These are phyloP conservation scores for Tolmerus cingulatus DNA, from an alignment of 2,888 invertebrate genomes.

Conservation along the genomic window DNA sequence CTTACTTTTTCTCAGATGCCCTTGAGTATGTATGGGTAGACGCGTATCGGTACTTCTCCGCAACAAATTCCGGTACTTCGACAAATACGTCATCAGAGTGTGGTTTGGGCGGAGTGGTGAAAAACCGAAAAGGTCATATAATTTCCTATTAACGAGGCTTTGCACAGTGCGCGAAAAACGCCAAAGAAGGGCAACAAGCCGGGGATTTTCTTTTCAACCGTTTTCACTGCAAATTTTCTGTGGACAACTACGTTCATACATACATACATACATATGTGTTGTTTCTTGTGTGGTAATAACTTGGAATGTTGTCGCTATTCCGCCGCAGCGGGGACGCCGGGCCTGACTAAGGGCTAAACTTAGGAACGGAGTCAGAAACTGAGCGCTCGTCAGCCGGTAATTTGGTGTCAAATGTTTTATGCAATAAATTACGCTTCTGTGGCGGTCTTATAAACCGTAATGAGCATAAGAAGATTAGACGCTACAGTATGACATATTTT, in stretches of 20 bases:
- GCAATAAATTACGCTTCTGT: neutral
- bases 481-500: neutral
- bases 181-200: neutral
- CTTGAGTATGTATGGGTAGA: neutral
- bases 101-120: neutral
- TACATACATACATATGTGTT: no score
- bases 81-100: conserved; percentile 4
- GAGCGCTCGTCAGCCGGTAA: neutral
- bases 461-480: neutral
- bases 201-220: neutral
- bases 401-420: neutral
- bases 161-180: neutral
- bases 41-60: neutral
- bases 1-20: neutral
- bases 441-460: neutral
- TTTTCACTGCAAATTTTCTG: neutral
- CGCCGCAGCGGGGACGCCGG: neutral
- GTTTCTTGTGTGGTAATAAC: neutral
- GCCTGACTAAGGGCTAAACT: neutral
- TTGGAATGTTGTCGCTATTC: neutral
- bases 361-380: neutral
- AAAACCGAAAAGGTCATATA: conserved; percentile 12
- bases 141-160: conserved; percentile 4
- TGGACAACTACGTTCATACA: no score
- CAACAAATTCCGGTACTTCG: neutral